Evolutionary conservation across 2,888 invertebrate genomes (phyloP), one percentile per base, ranked within the genome.

Genomic region (Yponomeuta cagnagella): DNA sequence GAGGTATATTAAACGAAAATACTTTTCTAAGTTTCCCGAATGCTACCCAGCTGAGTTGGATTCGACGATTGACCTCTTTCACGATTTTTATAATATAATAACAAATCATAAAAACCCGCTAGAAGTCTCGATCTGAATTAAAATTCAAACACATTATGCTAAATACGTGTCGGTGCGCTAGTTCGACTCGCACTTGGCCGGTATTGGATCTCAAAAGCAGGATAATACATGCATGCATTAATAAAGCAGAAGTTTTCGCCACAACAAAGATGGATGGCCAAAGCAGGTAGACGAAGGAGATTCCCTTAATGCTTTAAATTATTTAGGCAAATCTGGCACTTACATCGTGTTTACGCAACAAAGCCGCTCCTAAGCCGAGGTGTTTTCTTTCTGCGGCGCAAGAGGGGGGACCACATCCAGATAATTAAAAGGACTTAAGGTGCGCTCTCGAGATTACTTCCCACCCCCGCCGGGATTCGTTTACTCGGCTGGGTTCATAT

Each of bases 371-470:
- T 73, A 70, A 72, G 72, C 75, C 73, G 72, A 75, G 76, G 77
- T 85, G 82, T 86, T 85, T 87, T 88, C 87, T 86, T 88, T 87
- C 76, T 71, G 71, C 71, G 76, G 72, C 74, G 77, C 79, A 79
- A 80, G 79, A 80, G 80, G 76, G 58, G 63, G 63, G 10, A 58
- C 66, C 67, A 68, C 63, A 69, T 64, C 75, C 76, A 83, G 83
- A 83, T 85, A 86, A 87, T 87, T 86, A 87, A 86, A 82, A 82
- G 78, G 83, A 80, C 85, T 87, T 86, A 85, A 81, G 82, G 79
- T 77, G 73, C 65, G 10, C 48, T 52, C 69, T 76, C 74, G 77
- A 82, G 86, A 86, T 87, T 86, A 85, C 68, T 64, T n/a, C 68
- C 10, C 43, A 48, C 52, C n/a, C 33, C 71, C 48, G 66, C 65